These are phyloP conservation scores for Dinomys branickii DNA, from an alignment of 2,113 vertebrate genomes.

Conservation along the genomic window DNA sequence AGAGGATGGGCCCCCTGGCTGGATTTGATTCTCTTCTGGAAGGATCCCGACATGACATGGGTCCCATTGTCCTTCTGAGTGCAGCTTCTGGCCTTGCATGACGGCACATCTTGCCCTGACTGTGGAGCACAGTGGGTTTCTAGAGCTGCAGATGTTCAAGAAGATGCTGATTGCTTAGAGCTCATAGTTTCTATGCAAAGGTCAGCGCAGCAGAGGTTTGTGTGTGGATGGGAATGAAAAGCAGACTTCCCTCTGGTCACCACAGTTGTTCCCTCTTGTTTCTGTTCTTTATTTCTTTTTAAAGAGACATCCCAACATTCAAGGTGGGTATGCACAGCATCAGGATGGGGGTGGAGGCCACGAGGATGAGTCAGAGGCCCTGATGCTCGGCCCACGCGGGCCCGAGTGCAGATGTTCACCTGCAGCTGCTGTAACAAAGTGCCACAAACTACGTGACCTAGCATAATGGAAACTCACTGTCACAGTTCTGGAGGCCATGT, in stretches of 20 bases:
- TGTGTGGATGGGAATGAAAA: conserved; percentile 28
- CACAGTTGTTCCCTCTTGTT: conserved; percentile 50
- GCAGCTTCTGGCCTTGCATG: not conserved
- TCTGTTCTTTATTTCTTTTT: conserved; percentile 77
- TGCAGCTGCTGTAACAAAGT: not conserved
- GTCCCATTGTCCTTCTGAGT: not conserved
- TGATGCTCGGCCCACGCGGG: not conserved
- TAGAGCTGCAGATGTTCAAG: not conserved
- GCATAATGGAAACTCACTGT: not conserved
- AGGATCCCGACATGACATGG: accelerated
- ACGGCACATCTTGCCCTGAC: not conserved
- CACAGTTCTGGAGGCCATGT: not conserved
- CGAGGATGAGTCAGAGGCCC: not conserved
- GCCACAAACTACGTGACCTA: not conserved
- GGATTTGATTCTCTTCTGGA: not conserved
- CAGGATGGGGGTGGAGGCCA: not conserved
- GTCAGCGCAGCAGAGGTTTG: not conserved
- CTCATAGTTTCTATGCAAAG: not conserved
- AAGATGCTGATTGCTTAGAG: not conserved
- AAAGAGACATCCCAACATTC: conserved; percentile 34
- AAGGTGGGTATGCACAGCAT: not conserved
- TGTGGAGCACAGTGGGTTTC: not conserved
- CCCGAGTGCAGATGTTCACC: not conserved
- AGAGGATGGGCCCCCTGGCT: accelerated
- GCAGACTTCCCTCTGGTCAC: conserved; percentile 47